Percentiles rank a stretch among this genome's conserved stretches.
These are phyloP conservation scores for Monomorium pharaonis DNA, from an alignment of 1,140 invertebrate genomes.

Conservation along the genomic window DNA sequence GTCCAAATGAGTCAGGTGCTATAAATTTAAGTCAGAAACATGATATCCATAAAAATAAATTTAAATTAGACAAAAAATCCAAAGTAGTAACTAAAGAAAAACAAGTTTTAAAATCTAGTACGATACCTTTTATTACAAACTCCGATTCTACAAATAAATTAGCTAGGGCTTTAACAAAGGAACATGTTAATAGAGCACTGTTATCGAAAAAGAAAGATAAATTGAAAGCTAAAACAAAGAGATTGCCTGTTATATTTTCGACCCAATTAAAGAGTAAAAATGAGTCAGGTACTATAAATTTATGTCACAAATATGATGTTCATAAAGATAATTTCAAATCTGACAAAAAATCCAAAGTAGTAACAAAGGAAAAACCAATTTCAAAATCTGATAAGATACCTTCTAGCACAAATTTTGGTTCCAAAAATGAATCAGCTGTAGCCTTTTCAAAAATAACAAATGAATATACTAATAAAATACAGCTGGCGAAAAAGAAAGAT, in stretches of 20 bases:
- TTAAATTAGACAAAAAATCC: not conserved
- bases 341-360: not conserved
- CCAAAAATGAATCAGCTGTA: conserved; percentile 51
- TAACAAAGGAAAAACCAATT: not conserved
- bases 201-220: conserved; percentile 77
- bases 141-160: conserved; percentile 27
- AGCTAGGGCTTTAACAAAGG: conserved; percentile 70
- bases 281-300: not conserved
- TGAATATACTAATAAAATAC: conserved; percentile 69
- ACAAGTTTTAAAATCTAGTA: not conserved
- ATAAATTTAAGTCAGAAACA: not conserved
- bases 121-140: not conserved
- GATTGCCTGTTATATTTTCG: conserved; percentile 77
- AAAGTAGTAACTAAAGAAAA: not conserved
- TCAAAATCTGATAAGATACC: not conserved
- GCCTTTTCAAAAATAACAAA: conserved; percentile 75
- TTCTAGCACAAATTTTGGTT: not conserved
- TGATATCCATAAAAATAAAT: conserved; percentile 8
- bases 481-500: conserved; percentile 76
- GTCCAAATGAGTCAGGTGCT: not conserved
- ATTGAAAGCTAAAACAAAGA: too few relatives aligned
- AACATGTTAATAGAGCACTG: conserved; percentile 72
- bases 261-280: conserved; percentile 14
- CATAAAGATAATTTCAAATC: conserved; percentile 1
- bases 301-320: not conserved